These are phyloP conservation scores for Odocoileus virginianus DNA, from an alignment of 2,113 vertebrate genomes.

Conservation along the genomic window DNA sequence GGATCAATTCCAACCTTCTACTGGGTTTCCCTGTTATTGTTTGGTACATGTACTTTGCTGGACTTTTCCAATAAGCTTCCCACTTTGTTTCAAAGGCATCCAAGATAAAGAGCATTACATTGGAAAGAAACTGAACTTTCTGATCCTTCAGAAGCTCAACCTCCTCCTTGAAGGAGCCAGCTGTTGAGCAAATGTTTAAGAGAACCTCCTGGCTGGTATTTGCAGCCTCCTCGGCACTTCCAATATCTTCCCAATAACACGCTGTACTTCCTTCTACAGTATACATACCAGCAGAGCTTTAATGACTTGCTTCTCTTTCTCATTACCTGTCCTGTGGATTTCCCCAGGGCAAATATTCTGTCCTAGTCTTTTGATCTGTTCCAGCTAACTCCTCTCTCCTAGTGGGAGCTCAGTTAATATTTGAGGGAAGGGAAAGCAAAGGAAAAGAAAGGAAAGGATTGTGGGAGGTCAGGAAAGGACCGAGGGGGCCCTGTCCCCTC, in stretches of 20 bases:
- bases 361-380: not conserved
- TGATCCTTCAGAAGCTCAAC: not conserved
- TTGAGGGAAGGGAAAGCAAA: not conserved
- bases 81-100: not conserved
- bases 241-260: not conserved
- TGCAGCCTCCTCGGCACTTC: not conserved
- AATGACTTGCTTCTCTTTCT: not conserved
- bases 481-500: fast-evolving
- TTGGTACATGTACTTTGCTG: not conserved
- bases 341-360: not conserved
- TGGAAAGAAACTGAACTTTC: not conserved
- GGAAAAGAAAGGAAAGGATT: not conserved
- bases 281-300: not conserved
- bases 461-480: not conserved
- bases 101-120: not conserved
- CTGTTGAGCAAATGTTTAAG: not conserved
- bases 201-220: not conserved
- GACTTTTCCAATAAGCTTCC: not conserved
- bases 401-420: not conserved
- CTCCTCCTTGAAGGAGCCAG: not conserved
- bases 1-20: constrained; percentile 21
- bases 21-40: not conserved
- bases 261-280: not conserved
- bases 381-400: not conserved
- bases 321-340: not conserved